Conservation (phyloP, 2,888 invertebrate genomes). For the Eurois occulta region DNA sequence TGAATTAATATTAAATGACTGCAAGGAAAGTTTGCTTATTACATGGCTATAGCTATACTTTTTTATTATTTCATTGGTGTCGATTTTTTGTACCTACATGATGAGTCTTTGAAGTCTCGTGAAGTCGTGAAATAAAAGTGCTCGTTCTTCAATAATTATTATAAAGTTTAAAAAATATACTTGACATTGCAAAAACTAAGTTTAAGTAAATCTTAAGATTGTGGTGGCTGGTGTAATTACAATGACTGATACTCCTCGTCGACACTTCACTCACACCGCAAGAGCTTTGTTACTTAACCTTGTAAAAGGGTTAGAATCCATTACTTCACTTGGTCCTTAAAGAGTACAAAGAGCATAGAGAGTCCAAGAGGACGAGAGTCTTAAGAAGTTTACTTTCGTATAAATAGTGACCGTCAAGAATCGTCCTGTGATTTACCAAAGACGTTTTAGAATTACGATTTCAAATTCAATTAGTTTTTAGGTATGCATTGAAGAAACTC, state of each 20-base stretch:
- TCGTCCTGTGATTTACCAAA: constrained; percentile 18
- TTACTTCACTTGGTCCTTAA: constrained; percentile 23
- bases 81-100: not conserved
- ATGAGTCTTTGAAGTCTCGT: not conserved
- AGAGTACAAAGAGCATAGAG: constrained; percentile 16
- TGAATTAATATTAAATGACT: constrained; percentile 51
- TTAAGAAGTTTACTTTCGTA: constrained; percentile 12
- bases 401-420: not conserved
- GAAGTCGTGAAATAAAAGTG: not conserved
- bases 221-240: not conserved
- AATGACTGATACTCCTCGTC: not conserved
- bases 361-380: no score
- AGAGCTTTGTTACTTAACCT: constrained; percentile 21
- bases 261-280: constrained; percentile 4
- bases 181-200: not conserved
- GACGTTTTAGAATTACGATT: constrained; percentile 20
- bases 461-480: constrained; percentile 24
- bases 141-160: not conserved
- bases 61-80: not conserved
- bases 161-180: not conserved
- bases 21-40: constrained; percentile 33
- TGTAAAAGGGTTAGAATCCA: constrained; percentile 6
- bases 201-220: not conserved
- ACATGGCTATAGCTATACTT: not conserved
- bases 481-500: not conserved